phyloP scores from a whole-genome alignment of 2,797 vertebrate genomes.

The Lepus townsendii region DNA sequence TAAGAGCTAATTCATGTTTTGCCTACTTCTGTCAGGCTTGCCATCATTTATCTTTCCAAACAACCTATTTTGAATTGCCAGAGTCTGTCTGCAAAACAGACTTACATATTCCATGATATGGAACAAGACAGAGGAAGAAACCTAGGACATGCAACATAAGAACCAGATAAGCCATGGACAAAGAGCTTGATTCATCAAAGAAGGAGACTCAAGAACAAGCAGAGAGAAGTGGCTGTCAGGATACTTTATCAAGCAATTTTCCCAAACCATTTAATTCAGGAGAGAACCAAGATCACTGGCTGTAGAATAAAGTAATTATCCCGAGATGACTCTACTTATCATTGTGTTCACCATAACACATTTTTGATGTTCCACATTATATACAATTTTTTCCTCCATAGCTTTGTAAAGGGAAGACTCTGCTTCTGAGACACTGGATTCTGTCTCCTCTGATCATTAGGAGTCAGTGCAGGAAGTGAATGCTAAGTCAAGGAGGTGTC shows the following conservation, averaged over 20 bases:
- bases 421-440: neutral
- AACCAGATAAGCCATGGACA: neutral
- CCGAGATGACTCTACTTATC: neutral
- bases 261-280: neutral
- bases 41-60: constrained; percentile 17
- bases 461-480: neutral
- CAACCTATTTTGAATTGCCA: neutral
- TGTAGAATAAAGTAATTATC: neutral
- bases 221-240: neutral
- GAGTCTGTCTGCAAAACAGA: neutral
- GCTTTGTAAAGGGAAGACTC: neutral
- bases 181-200: neutral
- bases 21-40: neutral
- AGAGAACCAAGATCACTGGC: neutral
- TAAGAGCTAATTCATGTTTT: neutral
- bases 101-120: neutral
- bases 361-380: neutral
- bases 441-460: neutral
- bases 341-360: neutral
- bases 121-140: neutral
- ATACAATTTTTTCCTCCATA: neutral
- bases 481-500: neutral
- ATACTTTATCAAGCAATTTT: neutral
- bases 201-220: neutral
- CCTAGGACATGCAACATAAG: neutral